Evolutionary conservation across 1,140 invertebrate species (phyloP), one percentile per base, ranked within the genome.

Genomic region (Calliphora vicina): DNA sequence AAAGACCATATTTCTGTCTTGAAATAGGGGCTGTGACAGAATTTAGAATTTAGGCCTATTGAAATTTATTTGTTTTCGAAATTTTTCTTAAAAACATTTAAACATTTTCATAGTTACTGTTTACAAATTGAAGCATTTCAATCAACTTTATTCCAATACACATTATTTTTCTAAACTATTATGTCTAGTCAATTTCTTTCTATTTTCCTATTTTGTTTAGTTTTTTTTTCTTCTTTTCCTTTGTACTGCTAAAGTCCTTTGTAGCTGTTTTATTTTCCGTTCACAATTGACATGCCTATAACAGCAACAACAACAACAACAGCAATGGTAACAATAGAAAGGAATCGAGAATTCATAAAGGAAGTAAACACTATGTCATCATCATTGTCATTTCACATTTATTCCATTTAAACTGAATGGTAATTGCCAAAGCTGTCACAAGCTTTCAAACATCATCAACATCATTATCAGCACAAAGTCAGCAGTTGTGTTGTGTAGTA

Each of bases 371-470:
- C 74, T 78, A 78, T 45, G 74, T 78, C 74, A 78, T 78, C 74
- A 78, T 78, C 74, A 78, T 78, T 78, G 74, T 78, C 74, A 78
- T 42, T 78, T 78, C 74, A 78, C 35, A 78, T 78, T 78, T 78
- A 78, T 67, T 20, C 74, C 74, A 78, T 78, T 78, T 78, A 78
- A 78, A 78, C 74, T 78, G 74, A 45, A 78, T 78, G 20, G 74
- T 78, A 78, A 78, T 78, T 78, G 74, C 74, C 35, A 78, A 23
- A 78, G 74, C 74, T 78, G 74, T 78, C 74, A 78, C 74, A 78
- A 78, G 74, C 74, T 78, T 78, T 43, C 35, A 78, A 78, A 78
- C n/a, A 78, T 78, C 74, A 78, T 23, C 74, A 78, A 10, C 12
- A 78, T 74, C 72, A 74, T 15, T 35, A 35, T 35, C 71, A 20